Base-by-base conservation (phyloP, 2,797 vertebrate genomes). In the Sitta carolinensis region DNA sequence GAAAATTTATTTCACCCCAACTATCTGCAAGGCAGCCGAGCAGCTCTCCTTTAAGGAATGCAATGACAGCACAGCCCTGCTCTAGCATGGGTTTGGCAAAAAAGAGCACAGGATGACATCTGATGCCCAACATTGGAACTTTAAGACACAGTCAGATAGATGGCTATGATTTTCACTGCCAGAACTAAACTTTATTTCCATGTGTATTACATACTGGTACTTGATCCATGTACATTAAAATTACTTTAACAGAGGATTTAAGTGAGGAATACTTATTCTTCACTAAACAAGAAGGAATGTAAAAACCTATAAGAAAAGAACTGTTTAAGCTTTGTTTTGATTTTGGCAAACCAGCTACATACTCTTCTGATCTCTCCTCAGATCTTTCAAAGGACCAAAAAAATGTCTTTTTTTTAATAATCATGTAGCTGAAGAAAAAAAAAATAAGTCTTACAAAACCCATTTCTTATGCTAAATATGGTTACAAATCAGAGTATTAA, bases 151-250 rank as follows among this genome's bases (percentile, higher is more conserved):
- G 82, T 97, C 96, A 97, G 95, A 88, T 94, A 97, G 95, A 88
- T 94, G 67, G 91, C 68, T 97, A 78, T 93, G 95, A 66, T 92
- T 97, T 98, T 97, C 95, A 97, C 97, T 98, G 97, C 95, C 78
- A 97, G 95, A 97, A 97, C 97, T 98, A 98, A 97, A 97, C 88
- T 98, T 98, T 98, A 98, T 98, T 98, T 98, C 92, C 96, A 95
- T 97, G 95, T 97, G 97, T 96, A 94, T 98, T 97, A 98, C 97
- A 98, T 97, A 97, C 97, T 91, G 90, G 73, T 95, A 91, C 91
- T 97, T 95, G 96, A 98, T 96, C 43, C 95, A 97, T 97, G 82
- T 98, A 98, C 97, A 98, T 94, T 96, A 96, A 97, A 95, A 95
- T 91, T 96, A 95, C 85, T 96, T 97, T 93, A 97, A 98, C 97